phyloP scores from a whole-genome alignment of 2,113 vertebrate genomes.

The Phodopus roborovskii region DNA sequence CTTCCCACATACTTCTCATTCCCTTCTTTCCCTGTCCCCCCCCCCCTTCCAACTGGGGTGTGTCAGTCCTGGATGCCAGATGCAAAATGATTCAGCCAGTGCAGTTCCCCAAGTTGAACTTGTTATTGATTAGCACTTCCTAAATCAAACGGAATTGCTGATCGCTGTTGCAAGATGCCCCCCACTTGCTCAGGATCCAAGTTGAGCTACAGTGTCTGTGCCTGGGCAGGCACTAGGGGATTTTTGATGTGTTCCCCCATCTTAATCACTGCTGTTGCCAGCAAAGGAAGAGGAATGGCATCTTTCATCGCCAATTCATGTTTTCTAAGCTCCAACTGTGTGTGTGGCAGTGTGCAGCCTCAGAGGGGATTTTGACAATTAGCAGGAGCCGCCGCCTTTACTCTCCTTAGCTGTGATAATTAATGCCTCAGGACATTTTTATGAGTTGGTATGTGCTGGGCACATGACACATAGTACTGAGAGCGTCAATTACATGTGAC shows the following conservation, averaged over 20 bases:
- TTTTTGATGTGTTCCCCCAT: slow-evolving; percentile 34
- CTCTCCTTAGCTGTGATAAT: slow-evolving; percentile 72
- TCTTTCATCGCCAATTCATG: slow-evolving; percentile 62
- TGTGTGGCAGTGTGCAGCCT: slow-evolving; percentile 69
- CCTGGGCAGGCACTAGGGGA: slow-evolving; percentile 18
- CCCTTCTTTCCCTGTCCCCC: neutral
- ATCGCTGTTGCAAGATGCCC: slow-evolving; percentile 41
- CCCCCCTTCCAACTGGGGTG: slow-evolving; percentile 46
- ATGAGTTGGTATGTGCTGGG: slow-evolving; percentile 68
- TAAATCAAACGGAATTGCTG: slow-evolving; percentile 74
- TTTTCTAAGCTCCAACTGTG: slow-evolving; percentile 64
- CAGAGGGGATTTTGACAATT: slow-evolving; percentile 74
- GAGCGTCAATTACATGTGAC: slow-evolving; percentile 51
- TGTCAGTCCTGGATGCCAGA: slow-evolving; percentile 60
- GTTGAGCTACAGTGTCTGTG: slow-evolving; percentile 24
- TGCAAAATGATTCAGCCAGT: slow-evolving; percentile 71
- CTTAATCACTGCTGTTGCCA: slow-evolving; percentile 43
- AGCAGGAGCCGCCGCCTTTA: slow-evolving; percentile 65
- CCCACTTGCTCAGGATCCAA: slow-evolving; percentile 24
- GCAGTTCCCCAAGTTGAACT: slow-evolving; percentile 67
- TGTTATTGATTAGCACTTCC: slow-evolving; percentile 75
- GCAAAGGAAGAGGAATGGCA: slow-evolving; percentile 62
- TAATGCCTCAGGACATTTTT: slow-evolving; percentile 75
- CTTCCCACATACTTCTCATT: neutral
- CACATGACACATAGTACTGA: slow-evolving; percentile 58